Conservation (phyloP, 2,797 vertebrate genomes). For the Tenualosa thibaudeaui region DNA sequence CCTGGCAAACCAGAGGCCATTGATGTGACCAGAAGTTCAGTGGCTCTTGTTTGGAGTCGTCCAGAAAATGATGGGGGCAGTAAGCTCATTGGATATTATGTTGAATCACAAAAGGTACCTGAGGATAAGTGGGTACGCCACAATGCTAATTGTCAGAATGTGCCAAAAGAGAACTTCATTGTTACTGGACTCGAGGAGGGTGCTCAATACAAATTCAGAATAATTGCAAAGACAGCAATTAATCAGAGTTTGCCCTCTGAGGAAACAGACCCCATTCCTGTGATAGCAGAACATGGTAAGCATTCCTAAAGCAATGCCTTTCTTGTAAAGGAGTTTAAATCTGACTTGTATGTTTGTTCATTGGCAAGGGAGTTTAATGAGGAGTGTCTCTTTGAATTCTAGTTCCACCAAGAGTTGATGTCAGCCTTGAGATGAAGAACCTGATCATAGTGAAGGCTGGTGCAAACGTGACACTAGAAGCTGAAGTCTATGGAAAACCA, state of each 20-base stretch:
- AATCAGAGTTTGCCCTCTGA: slow-evolving; percentile 91
- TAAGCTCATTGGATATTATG: slow-evolving; percentile 91
- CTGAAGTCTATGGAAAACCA: slow-evolving; percentile 93
- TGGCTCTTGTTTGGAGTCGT: slow-evolving; percentile 89
- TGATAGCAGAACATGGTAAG: slow-evolving; percentile 92
- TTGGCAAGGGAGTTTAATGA: slow-evolving; percentile 27
- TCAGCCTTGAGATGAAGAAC: slow-evolving; percentile 91
- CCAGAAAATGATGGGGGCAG: slow-evolving; percentile 96
- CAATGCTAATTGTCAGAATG: slow-evolving; percentile 88
- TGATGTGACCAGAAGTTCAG: slow-evolving; percentile 88
- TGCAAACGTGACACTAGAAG: slow-evolving; percentile 87
- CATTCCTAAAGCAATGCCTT: neutral
- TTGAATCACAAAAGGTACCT: slow-evolving; percentile 91
- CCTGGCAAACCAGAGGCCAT: slow-evolving; percentile 96
- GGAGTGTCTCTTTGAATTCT: slow-evolving; percentile 31
- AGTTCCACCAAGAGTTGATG: slow-evolving; percentile 95
- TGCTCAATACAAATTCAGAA: slow-evolving; percentile 90
- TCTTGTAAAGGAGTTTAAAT: neutral
- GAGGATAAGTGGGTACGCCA: slow-evolving; percentile 91
- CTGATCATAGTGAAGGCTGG: slow-evolving; percentile 93
- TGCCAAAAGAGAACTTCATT: slow-evolving; percentile 88
- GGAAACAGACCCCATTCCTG: slow-evolving; percentile 88
- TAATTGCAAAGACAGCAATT: slow-evolving; percentile 90
- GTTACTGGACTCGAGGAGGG: slow-evolving; percentile 89
- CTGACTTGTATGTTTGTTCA: neutral